Evolutionary conservation across 2,888 invertebrate species (phyloP).

Genomic region (Drosophila flavopinicola): DNA sequence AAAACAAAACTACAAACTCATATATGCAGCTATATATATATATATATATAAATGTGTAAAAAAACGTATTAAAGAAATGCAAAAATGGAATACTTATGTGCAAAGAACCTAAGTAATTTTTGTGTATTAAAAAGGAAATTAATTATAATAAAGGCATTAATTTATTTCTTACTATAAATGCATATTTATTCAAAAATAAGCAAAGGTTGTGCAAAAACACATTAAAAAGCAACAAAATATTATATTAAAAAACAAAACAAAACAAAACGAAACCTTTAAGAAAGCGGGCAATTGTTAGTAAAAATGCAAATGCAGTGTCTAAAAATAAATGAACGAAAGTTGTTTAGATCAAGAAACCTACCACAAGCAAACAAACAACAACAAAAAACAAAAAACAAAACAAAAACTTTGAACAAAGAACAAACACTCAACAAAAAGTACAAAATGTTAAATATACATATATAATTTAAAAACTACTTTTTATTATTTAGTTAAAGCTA

Average conservation of each 20-base stretch:
- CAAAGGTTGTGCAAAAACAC: conserved; percentile 80
- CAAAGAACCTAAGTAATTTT: conserved; percentile 59
- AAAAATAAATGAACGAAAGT: conserved; percentile 29
- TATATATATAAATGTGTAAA: conserved; percentile 51
- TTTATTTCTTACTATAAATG: conserved; percentile 81
- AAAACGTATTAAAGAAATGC: conserved; percentile 51
- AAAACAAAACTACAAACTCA: conserved; percentile 42
- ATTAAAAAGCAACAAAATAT: conserved; percentile 71
- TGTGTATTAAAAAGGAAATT: conserved; percentile 59
- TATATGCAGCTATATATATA: conserved; percentile 74
- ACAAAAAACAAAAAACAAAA: conserved; percentile 33
- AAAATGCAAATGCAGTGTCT: conserved; percentile 43
- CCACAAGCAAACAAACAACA: conserved; percentile 38
- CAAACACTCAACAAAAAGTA: conserved; percentile 79
- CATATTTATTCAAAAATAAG: conserved; percentile 80
- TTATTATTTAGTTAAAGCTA: conserved; percentile 72
- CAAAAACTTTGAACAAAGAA: conserved; percentile 57
- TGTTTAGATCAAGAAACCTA: conserved; percentile 58
- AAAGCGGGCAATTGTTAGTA: conserved; percentile 63
- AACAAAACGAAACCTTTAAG: conserved; percentile 42
- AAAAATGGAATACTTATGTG: conserved; percentile 49
- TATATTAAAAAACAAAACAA: conserved; percentile 53
- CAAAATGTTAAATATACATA: conserved; percentile 81
- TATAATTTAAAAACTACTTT: conserved; percentile 74
- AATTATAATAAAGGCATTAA: conserved; percentile 68